A percentile compares a stretch with the other conserved stretches of the same genome.
These are phyloP conservation scores for Nesospiza acunhae DNA, from an alignment of 2,113 vertebrate genomes.

Conservation along the genomic window DNA sequence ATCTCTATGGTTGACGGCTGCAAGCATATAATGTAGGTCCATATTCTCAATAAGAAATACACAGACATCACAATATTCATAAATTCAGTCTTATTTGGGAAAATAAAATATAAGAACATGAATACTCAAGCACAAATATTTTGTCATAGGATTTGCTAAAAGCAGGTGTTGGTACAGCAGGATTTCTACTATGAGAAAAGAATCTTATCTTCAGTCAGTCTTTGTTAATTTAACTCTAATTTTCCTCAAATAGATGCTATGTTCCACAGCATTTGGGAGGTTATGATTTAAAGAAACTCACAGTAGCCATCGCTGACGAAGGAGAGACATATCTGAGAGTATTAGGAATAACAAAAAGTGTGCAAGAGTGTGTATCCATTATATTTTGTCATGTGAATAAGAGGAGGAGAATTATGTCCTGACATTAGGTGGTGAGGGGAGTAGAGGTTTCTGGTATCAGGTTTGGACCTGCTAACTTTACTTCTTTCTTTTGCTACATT, in stretches of 20 bases:
- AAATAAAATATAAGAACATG: not conserved
- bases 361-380: accelerated
- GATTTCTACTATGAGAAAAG: not conserved
- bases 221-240: not conserved
- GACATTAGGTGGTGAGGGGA: not conserved
- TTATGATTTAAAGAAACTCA: not conserved
- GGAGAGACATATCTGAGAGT: not conserved
- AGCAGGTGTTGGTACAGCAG: not conserved
- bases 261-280: not conserved
- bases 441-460: accelerated
- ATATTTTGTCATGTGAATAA: not conserved
- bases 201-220: not conserved
- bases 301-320: not conserved
- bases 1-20: not conserved
- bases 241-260: not conserved
- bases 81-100: not conserved
- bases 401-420: not conserved
- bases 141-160: not conserved
- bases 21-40: not conserved
- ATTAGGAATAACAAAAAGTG: not conserved
- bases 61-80: not conserved
- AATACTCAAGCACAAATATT: not conserved
- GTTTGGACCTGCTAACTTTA: not conserved
- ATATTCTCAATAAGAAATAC: not conserved
- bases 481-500: not conserved